Conservation (phyloP, 2,888 invertebrate genomes). For the Lysandra bellargus region DNA sequence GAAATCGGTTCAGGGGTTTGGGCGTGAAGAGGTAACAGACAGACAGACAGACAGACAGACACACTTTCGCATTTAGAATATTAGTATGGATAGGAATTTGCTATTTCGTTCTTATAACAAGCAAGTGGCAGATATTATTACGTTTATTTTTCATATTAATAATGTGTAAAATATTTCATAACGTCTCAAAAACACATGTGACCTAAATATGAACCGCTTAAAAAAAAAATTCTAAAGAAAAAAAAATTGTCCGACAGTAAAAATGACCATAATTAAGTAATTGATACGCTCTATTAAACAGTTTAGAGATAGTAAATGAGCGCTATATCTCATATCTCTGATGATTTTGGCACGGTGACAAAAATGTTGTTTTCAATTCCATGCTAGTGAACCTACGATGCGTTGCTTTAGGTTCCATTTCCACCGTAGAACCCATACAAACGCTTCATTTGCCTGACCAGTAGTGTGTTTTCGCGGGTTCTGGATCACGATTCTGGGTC, state of each 20-base stretch:
- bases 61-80: too few species aligned
- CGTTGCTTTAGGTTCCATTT: too few species aligned
- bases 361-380: neutral
- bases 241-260: neutral
- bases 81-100: too few species aligned
- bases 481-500: too few species aligned
- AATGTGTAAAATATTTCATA: neutral
- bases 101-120: too few species aligned
- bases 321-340: neutral
- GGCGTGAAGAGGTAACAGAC: too few species aligned
- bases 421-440: too few species aligned
- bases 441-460: too few species aligned
- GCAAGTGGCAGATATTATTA: neutral
- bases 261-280: constrained; percentile 14
- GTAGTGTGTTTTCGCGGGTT: too few species aligned
- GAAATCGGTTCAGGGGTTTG: too few species aligned
- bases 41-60: too few species aligned
- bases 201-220: neutral
- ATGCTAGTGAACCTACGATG: neutral
- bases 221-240: neutral
- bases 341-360: constrained; percentile 1
- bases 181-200: neutral
- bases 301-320: neutral
- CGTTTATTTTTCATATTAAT: neutral
- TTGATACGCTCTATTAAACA: constrained; percentile 12